Conservation (phyloP, 2,113 vertebrate genomes). For the Zingel zingel region DNA sequence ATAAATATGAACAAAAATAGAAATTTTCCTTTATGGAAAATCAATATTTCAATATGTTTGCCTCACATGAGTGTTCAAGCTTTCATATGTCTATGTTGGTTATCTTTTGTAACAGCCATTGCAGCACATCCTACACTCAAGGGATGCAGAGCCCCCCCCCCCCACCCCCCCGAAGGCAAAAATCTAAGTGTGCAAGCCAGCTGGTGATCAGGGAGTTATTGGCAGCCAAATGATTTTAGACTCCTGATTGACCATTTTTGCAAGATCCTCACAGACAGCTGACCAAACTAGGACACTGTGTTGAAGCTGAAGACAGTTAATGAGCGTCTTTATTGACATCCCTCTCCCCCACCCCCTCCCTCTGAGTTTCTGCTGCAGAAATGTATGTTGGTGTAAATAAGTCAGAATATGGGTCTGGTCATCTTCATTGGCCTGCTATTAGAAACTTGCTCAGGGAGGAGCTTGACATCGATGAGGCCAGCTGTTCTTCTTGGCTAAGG, state of each 20-base stretch:
- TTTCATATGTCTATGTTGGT: conserved; percentile 42
- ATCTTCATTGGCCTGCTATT: conserved; percentile 3
- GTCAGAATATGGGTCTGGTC: conserved; percentile 23
- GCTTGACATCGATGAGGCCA: conserved; percentile 32
- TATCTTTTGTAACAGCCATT: conserved; percentile 57
- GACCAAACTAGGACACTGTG: conserved; percentile 61
- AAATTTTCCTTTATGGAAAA: conserved; percentile 29
- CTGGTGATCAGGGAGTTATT: conserved; percentile 68
- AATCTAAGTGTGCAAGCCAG: conserved; percentile 66
- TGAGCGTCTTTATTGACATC: conserved; percentile 65
- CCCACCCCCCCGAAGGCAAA: conserved; percentile 40
- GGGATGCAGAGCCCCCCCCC: conserved; percentile 36
- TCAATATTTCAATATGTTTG: conserved; percentile 47
- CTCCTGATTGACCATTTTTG: conserved; percentile 66
- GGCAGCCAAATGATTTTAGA: conserved; percentile 73
- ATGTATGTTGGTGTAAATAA: conserved; percentile 39
- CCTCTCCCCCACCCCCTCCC: neutral
- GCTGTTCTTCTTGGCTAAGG: conserved; percentile 21
- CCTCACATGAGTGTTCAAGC: conserved; percentile 41
- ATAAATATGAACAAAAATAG: conserved; percentile 1
- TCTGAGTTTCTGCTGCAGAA: conserved; percentile 35
- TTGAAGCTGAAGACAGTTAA: conserved; percentile 50
- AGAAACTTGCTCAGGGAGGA: neutral
- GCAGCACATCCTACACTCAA: conserved; percentile 43
- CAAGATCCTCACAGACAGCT: conserved; percentile 51